Evolutionary conservation across 2,113 vertebrate genomes (phyloP).

Genomic region (Sinocyclocheilus rhinocerous): DNA sequence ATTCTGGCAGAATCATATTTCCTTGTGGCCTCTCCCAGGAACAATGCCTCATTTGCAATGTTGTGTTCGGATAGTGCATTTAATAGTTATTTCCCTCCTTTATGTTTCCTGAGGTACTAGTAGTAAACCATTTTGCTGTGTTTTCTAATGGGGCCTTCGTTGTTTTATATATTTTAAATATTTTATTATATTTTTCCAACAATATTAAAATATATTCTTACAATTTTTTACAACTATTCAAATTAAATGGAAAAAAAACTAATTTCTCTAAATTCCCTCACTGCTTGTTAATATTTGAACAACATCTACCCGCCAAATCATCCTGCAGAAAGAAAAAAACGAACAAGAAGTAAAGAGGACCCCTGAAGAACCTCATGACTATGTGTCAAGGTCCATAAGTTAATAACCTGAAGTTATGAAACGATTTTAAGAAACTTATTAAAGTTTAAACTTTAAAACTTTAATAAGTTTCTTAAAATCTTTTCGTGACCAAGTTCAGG

Average conservation of each 20-base stretch:
- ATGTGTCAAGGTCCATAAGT: background rate
- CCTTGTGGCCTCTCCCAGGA: slow-evolving; percentile 66
- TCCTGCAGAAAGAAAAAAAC: background rate
- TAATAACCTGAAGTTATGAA: too few relatives aligned
- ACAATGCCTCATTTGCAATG: slow-evolving; percentile 72
- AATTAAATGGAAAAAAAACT: too few relatives aligned
- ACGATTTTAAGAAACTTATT: too few relatives aligned
- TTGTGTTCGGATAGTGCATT: slow-evolving; percentile 52
- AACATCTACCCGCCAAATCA: too few relatives aligned
- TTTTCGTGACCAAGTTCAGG: background rate
- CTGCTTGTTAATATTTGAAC: background rate
- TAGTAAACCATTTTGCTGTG: background rate
- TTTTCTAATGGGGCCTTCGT: background rate
- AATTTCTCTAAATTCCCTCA: background rate
- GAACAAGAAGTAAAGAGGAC: background rate
- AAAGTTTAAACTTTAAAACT: too few relatives aligned
- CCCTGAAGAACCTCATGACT: background rate
- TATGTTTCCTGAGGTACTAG: background rate
- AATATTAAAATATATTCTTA: background rate
- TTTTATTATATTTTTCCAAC: background rate
- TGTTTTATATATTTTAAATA: background rate
- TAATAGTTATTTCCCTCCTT: slow-evolving; percentile 27
- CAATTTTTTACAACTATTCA: background rate
- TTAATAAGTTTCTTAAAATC: background rate
- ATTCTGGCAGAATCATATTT: slow-evolving; percentile 77